Evolutionary conservation across 2,797 vertebrate genomes (phyloP).

Genomic region (Pelobates cultripes): DNA sequence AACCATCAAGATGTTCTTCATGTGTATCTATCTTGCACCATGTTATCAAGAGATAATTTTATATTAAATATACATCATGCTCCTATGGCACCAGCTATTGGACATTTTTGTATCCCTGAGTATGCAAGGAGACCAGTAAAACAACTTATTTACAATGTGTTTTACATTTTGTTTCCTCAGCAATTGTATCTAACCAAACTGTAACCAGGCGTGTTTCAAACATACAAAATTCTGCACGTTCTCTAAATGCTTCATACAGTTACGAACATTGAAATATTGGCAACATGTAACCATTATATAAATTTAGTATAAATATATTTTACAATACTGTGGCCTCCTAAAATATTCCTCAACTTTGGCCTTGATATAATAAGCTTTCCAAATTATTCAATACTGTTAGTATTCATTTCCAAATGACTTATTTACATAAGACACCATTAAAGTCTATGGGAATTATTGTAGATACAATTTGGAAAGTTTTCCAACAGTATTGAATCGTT

Average conservation of each 20-base stretch:
- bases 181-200: neutral
- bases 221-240: neutral
- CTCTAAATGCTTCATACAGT: neutral
- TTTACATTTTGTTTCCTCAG: neutral
- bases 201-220: neutral
- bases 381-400: too few species aligned
- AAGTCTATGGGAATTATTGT: too few species aligned
- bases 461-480: too few species aligned
- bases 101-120: constrained; percentile 1
- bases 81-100: neutral
- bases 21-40: neutral
- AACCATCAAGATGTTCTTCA: neutral
- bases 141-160: neutral
- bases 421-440: too few species aligned
- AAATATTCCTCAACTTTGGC: neutral
- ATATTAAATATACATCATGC: neutral
- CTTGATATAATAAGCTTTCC: too few species aligned
- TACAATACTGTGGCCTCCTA: constrained; percentile 6
- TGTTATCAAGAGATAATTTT: neutral
- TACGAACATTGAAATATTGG: neutral
- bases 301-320: constrained; percentile 11
- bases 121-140: constrained; percentile 1
- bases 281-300: neutral
- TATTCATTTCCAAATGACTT: too few species aligned
- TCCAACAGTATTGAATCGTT: too few species aligned